A percentile compares a stretch with the other conserved stretches of the same genome.
These are phyloP conservation scores for Catocala sponsa DNA, from an alignment of 2,888 invertebrate species.

Conservation along the genomic window DNA sequence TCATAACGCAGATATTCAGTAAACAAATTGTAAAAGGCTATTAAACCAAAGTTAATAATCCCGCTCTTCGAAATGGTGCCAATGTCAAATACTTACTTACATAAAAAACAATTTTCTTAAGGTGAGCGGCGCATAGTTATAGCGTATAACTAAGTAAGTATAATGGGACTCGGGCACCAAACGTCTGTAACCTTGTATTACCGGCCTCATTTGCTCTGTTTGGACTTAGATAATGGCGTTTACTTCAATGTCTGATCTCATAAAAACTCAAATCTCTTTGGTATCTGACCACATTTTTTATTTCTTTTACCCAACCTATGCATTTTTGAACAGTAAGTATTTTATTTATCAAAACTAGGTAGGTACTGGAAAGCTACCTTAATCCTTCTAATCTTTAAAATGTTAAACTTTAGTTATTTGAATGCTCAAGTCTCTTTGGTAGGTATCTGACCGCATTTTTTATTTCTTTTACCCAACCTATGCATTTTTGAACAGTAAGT, in stretches of 20 bases:
- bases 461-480: too few species aligned
- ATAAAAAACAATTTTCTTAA: slow-evolving; percentile 8
- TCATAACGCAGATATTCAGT: neutral
- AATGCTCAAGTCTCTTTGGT: neutral
- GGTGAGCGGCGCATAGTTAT: slow-evolving; percentile 8
- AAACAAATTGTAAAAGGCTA: neutral
- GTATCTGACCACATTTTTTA: neutral
- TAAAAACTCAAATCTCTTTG: neutral
- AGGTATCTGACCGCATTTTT: neutral
- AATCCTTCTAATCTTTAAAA: too few species aligned
- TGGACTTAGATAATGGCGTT: neutral
- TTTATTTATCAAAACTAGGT: too few species aligned
- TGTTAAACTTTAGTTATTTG: too few species aligned
- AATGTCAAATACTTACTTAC: slow-evolving; percentile 28
- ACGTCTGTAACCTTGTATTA: slow-evolving; percentile 23
- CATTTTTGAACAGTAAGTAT: too few species aligned
- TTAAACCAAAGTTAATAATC: neutral
- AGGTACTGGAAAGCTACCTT: too few species aligned
- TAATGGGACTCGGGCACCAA: slow-evolving; percentile 7
- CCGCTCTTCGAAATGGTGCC: slow-evolving; percentile 16
- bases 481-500: too few species aligned
- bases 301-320: too few species aligned
- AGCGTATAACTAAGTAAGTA: slow-evolving; percentile 4
- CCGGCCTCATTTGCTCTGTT: slow-evolving; percentile 13
- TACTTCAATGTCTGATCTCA: neutral